These are phyloP conservation scores for Digitonthophagus gazella DNA, from an alignment of 2,888 invertebrate species.

Conservation along the genomic window DNA sequence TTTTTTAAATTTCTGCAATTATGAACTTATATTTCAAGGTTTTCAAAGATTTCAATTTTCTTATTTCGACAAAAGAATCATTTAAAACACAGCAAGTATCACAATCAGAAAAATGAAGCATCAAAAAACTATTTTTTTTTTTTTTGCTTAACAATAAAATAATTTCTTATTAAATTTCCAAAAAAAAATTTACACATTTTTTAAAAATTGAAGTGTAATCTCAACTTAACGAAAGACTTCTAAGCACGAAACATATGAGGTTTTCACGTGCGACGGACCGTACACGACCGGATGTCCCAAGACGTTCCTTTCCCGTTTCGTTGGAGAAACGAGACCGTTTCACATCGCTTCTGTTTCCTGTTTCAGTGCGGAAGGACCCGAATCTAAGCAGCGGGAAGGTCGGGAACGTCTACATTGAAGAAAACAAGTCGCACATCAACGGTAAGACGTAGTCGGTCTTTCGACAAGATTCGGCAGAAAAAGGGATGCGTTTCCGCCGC, in stretches of 20 bases:
- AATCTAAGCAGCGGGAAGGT: conserved; percentile 43
- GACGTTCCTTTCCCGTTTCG: neutral
- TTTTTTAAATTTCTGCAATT: too few species aligned
- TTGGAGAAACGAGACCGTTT: conserved; percentile 12
- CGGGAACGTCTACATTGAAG: conserved; percentile 53
- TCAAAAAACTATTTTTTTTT: too few species aligned
- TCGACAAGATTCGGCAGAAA: neutral
- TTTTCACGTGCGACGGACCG: neutral
- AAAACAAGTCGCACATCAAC: conserved; percentile 38
- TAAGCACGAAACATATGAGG: neutral
- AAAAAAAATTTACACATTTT: neutral
- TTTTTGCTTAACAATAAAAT: too few species aligned
- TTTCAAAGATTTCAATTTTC: too few species aligned
- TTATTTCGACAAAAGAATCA: too few species aligned
- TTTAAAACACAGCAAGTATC: too few species aligned
- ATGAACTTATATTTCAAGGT: too few species aligned
- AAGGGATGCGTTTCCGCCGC: neutral
- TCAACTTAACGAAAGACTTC: neutral
- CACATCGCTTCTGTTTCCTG: conserved; percentile 25
- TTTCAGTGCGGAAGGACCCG: conserved; percentile 50
- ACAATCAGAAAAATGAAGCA: too few species aligned
- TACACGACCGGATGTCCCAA: neutral
- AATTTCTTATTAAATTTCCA: too few species aligned
- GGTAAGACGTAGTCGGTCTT: conserved; percentile 36
- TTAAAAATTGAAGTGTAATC: conserved; percentile 1